phyloP scores from a whole-genome alignment of 2,113 vertebrate genomes.

The Egretta garzetta region DNA sequence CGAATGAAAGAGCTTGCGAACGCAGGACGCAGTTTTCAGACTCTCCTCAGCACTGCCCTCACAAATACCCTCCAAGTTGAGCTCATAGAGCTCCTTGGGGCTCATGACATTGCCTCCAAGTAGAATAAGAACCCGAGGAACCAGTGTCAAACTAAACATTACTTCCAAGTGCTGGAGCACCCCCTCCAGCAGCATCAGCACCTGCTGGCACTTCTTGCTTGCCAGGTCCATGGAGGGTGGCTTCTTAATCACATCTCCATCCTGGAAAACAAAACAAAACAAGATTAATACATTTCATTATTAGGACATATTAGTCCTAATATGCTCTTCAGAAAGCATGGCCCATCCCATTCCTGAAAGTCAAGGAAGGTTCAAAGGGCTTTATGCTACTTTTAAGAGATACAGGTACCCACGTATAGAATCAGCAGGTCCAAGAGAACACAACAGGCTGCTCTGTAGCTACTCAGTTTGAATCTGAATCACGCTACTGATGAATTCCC shows the following conservation, averaged over 20 bases:
- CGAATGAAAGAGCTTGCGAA: conserved; percentile 88
- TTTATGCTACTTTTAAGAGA: background rate
- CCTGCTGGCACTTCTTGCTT: conserved; percentile 82
- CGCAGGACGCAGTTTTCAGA: conserved; percentile 80
- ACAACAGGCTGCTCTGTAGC: background rate
- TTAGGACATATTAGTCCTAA: background rate
- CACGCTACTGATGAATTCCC: background rate
- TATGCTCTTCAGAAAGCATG: background rate
- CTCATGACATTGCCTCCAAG: conserved; percentile 86
- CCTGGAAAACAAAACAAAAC: conserved; percentile 48
- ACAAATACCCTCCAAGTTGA: conserved; percentile 86
- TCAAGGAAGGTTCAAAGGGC: background rate
- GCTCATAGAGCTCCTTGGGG: conserved; percentile 92
- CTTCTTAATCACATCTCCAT: conserved; percentile 72
- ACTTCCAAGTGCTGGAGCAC: conserved; percentile 85
- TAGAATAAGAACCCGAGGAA: conserved; percentile 91
- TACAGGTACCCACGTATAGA: fast-evolving
- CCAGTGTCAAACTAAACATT: conserved; percentile 86
- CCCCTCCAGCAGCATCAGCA: conserved; percentile 84
- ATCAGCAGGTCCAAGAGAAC: background rate
- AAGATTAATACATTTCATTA: background rate
- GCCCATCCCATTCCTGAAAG: background rate
- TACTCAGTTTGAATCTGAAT: background rate
- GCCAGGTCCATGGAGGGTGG: conserved; percentile 37
- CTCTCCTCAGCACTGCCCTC: conserved; percentile 74